Base-by-base conservation (phyloP, 2,797 vertebrate species). In the Melanotaenia boesemani region DNA sequence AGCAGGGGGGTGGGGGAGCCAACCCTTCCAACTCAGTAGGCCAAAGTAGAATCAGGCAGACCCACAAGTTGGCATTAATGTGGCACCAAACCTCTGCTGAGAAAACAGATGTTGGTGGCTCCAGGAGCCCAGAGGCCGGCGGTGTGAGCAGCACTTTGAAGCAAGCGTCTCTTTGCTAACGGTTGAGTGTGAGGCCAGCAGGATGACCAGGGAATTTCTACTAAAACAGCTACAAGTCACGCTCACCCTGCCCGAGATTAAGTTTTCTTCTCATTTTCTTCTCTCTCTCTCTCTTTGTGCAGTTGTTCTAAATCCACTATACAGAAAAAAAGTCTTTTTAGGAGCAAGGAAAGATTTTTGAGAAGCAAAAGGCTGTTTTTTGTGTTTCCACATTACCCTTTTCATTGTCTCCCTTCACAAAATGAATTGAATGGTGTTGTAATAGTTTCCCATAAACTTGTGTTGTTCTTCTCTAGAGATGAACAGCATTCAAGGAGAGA, bases 301-400 rank as follows among this genome's bases (percentile, higher is more conserved):
- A 89, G 90, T 92, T 93, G 89, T 91, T 92, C 92, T 91, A 88
- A 89, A 94, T 92, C 89, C 81, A 76, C 85, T 75, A 81, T 83
- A 68, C 67, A 80, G 80, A 81, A 87, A 79, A 79, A 80, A 79
- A 83, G 73, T 78, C 86, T 88, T 87, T 85, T 80, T 73, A 77
- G 84, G 76, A 68, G 82, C 84, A 34, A 34, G 81, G 76, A 74
- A 85, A 87, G 86, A 91, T 92, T 90, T 89, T 78, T 66, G 58
- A 83, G 75, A 77, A 90, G 83, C n/a, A n/a, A n/a, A n/a, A n/a
- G n/a, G n/a, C 81, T 86, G 81, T 88, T 84, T 85, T 82, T 88
- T 83, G 77, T 86, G 81, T 86, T 91, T 85, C 78, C 89, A 81
- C 90, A 93, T 92, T 88, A 88, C 82, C 92, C 92, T 92, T 92